Evolutionary conservation across 2,888 invertebrate species (phyloP), one percentile per base, ranked within the genome.

Genomic region (Epinotia ramella): DNA sequence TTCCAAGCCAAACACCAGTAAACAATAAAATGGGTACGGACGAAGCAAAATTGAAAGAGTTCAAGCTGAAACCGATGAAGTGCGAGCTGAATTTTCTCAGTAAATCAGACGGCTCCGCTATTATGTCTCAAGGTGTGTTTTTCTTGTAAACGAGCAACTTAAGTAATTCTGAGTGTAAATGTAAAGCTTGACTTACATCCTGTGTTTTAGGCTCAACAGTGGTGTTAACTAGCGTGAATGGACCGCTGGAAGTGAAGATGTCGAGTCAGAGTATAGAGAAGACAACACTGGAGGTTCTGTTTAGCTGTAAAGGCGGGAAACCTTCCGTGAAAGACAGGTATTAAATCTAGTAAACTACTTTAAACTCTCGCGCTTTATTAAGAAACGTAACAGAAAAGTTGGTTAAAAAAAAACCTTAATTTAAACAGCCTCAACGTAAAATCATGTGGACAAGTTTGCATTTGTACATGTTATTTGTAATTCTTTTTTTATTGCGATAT

Each of bases 241-340:
- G 98, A 0, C 98, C 98, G 0, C 92, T 97, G 13, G 98, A 98
- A 88, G 96, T 96, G 1, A 97, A 96, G 89, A 91, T 95, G 79
- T 96, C 96, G 79, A 97, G 96, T 88, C 96, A 97, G 82, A 95
- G 96, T 80, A 96, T 97, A 71, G 97, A 98, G 79, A 97, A 96
- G 88, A 96, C 97, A 0, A 95, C 94, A n/a, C 90, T 98, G 9
- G 98, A 98, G 88, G 96, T 97, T 33, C 91, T 96, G 63, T 98
- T 96, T 85, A 95, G 96, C 77, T 96, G 97, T 4, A 97, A 97
- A 89, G 94, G 96, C 71, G 98, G 98, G 3, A 94, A 97, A 80
- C 96, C 97, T 11, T 87, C 89, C 6, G 90, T 94, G 56, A 86
- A 82, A 56, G 94, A 94, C 74, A 91, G 94, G 93, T 93, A 79